These are phyloP conservation scores for Agrilus biguttatus DNA, from an alignment of 2,888 invertebrate species.

Conservation along the genomic window DNA sequence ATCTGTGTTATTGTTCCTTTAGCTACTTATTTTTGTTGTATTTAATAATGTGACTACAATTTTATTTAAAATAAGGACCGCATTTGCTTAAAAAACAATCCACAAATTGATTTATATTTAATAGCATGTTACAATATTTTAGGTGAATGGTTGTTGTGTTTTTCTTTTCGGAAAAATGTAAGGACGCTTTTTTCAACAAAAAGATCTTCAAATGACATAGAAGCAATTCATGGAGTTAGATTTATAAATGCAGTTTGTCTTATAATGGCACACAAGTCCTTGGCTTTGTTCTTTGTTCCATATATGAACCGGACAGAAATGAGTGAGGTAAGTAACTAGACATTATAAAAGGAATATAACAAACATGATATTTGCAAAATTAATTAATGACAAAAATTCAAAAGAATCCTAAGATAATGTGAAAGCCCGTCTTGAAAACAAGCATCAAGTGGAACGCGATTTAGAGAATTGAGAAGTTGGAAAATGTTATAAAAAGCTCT, in stretches of 20 bases:
- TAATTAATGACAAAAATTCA: no score
- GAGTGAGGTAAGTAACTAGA: constrained; percentile 42
- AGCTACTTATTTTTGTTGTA: no score
- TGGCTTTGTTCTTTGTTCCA: constrained; percentile 53
- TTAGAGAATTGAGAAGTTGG: no score
- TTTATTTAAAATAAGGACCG: no score
- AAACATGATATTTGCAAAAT: no score
- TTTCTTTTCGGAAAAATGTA: constrained; percentile 47
- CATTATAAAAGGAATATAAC: background rate
- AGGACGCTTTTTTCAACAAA: constrained; percentile 39
- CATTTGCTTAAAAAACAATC: no score
- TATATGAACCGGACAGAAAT: constrained; percentile 50
- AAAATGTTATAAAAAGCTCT: no score
- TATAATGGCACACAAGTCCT: constrained; percentile 52
- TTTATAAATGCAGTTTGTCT: constrained; percentile 49
- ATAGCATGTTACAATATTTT: constrained; percentile 1
- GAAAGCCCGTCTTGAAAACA: no score
- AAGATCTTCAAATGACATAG: constrained; percentile 40
- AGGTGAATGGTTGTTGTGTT: constrained; percentile 40
- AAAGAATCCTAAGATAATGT: no score
- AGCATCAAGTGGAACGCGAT: no score
- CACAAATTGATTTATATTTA: background rate
- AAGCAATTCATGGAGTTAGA: constrained; percentile 50
- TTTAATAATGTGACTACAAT: no score
- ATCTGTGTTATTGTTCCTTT: no score